Evolutionary conservation across 2,113 vertebrate genomes (phyloP).

Genomic region (Capreolus pygargus): DNA sequence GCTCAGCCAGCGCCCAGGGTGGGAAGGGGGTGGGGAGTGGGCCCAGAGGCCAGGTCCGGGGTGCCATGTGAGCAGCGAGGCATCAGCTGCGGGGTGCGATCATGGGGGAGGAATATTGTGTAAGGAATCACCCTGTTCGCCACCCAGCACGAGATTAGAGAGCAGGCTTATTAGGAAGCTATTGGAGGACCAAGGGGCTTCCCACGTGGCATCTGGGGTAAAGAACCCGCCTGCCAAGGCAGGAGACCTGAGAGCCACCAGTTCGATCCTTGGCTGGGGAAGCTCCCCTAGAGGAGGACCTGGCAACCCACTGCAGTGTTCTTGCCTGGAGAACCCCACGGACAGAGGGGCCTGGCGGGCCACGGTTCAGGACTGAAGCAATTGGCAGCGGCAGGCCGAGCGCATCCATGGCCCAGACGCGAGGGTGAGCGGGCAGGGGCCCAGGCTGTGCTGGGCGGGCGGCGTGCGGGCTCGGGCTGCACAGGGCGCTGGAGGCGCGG

Average conservation of each 20-base stretch:
- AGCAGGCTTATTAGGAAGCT: not conserved
- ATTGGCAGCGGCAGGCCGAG: accelerated
- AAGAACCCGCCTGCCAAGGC: not conserved
- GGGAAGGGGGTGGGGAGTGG: too few relatives aligned
- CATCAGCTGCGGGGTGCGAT: not conserved
- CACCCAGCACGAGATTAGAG: not conserved
- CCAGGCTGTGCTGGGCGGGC: too few relatives aligned
- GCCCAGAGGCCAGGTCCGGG: not conserved
- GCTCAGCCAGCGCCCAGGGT: not conserved
- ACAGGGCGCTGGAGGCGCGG: too few relatives aligned
- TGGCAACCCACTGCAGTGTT: not conserved
- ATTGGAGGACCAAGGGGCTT: too few relatives aligned
- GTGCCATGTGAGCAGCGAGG: not conserved
- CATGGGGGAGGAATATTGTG: not conserved
- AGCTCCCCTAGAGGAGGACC: not conserved
- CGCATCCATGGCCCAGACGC: accelerated
- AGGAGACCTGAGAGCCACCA: not conserved
- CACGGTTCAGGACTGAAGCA: not conserved
- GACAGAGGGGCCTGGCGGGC: not conserved
- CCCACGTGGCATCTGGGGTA: not conserved
- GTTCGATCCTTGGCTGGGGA: not conserved
- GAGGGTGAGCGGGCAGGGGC: not conserved
- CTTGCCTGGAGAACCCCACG: not conserved
- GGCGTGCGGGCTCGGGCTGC: accelerated
- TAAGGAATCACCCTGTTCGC: not conserved